phyloP scores from a whole-genome alignment of 2,888 invertebrate genomes.

The Drosophila paramelanica region DNA sequence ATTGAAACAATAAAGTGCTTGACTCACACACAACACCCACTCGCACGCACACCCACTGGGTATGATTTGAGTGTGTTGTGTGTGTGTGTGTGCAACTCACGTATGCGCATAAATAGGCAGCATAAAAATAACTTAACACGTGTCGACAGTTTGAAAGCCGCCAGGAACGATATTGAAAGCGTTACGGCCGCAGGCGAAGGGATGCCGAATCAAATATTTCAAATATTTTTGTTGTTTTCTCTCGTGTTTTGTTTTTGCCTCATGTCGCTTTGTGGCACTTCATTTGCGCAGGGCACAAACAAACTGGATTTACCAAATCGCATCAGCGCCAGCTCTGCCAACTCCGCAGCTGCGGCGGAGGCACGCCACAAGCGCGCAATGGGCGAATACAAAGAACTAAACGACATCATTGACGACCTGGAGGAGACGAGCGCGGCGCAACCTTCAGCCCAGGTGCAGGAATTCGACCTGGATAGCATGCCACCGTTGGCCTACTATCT shows the following conservation, averaged over 20 bases:
- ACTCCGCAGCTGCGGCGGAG: constrained; percentile 51
- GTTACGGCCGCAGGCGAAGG: constrained; percentile 38
- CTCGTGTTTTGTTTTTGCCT: constrained; percentile 24
- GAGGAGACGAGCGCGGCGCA: constrained; percentile 58
- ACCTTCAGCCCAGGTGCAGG: constrained; percentile 59
- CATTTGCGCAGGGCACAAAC: constrained; percentile 69
- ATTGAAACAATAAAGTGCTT: constrained; percentile 80
- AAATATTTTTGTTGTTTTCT: constrained; percentile 59
- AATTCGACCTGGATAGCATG: constrained; percentile 80
- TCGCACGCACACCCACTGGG: constrained; percentile 6
- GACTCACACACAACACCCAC: constrained; percentile 53
- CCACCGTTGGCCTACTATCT: constrained; percentile 79
- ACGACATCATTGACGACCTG: constrained; percentile 78
- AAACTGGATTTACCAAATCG: constrained; percentile 76
- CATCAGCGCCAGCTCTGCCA: constrained; percentile 49
- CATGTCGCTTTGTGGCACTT: constrained; percentile 58
- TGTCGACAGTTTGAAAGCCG: constrained; percentile 78
- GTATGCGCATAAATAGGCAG: constrained; percentile 78
- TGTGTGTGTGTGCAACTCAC: constrained; percentile 64
- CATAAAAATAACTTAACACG: constrained; percentile 82
- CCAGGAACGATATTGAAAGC: constrained; percentile 49
- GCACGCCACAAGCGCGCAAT: constrained; percentile 79
- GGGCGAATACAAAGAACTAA: constrained; percentile 73
- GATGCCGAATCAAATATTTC: constrained; percentile 67
- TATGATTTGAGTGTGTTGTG: constrained; percentile 11